Base-by-base conservation (phyloP, 2,797 vertebrate species). In the Hydrocynus forskahlii region DNA sequence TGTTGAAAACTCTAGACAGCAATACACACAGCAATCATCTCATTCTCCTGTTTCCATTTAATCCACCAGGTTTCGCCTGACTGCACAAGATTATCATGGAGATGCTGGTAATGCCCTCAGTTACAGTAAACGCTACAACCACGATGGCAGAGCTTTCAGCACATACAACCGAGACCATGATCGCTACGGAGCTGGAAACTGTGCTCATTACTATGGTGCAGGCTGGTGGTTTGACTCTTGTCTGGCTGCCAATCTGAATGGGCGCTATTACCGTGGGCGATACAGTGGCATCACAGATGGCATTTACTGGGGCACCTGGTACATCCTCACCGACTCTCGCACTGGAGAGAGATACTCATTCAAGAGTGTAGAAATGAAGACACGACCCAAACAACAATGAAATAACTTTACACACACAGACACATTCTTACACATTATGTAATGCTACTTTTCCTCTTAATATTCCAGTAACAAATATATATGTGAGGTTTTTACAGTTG, bases 201-300 rank as follows among this genome's bases (percentile, higher is more conserved):
- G 95, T 60, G 94, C 92, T 25, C 91, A 92, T 25, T 96, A 95
- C 86, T 96, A 95, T 0, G 93, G 94, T 0, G 92, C 95, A 2
- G 94, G 94, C 59, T 96, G 95, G 95, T 96, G 95, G 95, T 96
- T 95, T n/a, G 94, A 96, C 38, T 92, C 95, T 29, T 96, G 95
- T 83, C 88, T 96, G 80, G 95, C 94, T 16, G 93, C 94, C 21
- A 96, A 96, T 84, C 85, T 95, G 55, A 96, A 95, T 2, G 95
- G 95, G 55, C 92, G 79, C 21, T 96, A 94, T 74, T 92, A 95
- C 85, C 87, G 57, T 0, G 93, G 94, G 0, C 92, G 93, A 63
- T 95, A 95, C 89, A 94, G 86, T 0, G 94, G 95, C 0, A 90
- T 96, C 81, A 95, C 94, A 21, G 94, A 94, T 1, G 93, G 95